These are phyloP conservation scores for Crypturellus undulatus DNA, from an alignment of 2,113 vertebrate species.

Conservation along the genomic window DNA sequence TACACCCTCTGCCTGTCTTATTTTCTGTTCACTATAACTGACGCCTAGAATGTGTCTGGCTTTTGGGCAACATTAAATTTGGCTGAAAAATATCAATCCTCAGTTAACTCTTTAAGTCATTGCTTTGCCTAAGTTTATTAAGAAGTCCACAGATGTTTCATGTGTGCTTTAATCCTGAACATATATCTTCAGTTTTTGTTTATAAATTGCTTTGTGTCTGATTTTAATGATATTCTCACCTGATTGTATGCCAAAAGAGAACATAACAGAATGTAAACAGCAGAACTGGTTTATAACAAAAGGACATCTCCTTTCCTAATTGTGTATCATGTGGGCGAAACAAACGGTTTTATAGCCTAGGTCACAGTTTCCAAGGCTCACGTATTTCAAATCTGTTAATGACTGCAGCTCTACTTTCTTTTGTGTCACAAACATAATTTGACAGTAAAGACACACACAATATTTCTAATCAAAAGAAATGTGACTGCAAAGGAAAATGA, in stretches of 20 bases:
- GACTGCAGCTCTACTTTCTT: slow-evolving; percentile 7
- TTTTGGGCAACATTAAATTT: too few relatives aligned
- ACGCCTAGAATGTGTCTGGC: too few relatives aligned
- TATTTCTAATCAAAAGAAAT: slow-evolving; percentile 33
- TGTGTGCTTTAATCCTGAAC: neutral
- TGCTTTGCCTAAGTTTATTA: too few relatives aligned
- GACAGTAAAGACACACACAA: neutral
- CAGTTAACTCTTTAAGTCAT: too few relatives aligned
- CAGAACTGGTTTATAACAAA: neutral
- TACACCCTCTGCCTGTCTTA: neutral
- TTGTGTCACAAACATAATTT: neutral
- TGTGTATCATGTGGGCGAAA: neutral
- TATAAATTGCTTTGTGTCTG: neutral
- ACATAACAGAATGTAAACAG: neutral
- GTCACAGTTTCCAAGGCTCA: neutral
- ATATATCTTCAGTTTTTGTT: neutral
- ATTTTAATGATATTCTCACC: neutral
- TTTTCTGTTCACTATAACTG: too few relatives aligned
- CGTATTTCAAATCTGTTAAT: neutral
- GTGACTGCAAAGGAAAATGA: slow-evolving; percentile 18
- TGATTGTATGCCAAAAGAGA: neutral
- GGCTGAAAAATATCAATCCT: too few relatives aligned
- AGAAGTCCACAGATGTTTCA: neutral
- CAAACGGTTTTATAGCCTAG: neutral
- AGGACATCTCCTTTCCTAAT: neutral